Base-by-base conservation (phyloP, 2,113 vertebrate species). In the Camarhynchus parvulus region DNA sequence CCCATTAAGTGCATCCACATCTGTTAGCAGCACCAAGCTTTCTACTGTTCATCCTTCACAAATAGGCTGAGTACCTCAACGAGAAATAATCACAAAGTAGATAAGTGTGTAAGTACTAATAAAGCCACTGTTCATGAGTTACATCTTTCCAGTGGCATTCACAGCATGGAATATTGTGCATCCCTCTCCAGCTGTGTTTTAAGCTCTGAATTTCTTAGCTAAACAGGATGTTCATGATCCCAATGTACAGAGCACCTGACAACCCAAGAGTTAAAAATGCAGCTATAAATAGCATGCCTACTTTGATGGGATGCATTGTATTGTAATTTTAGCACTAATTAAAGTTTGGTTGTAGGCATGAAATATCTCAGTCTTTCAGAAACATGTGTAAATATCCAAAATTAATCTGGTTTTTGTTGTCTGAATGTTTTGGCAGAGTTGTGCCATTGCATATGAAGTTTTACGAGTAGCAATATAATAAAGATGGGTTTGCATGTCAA, bases 261-360 rank as follows among this genome's bases (percentile, higher is more conserved):
- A 2, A 87, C 25, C 3, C 5, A 92, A 66, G 83, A 92, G 83
- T 96, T 90, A 96, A 94, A 82, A 50, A 47, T 9, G 16, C 25
- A 76, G 52, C 41, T 83, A 70, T 83, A 83, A 95, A 87, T 87
- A 87, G 15, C 59, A 58, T 25, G 41, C 56, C 9, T 84, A 8
- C 46, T 93, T 96, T 90, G 83, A 87, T 90, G 53, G 44, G 62
- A 46, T 46, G 49, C 31, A 87, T 83, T 94, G 63, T 80, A 52
- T 66, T 92, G 42, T 77, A 87, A 89, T 94, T 92, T 86, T 86
- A 95, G 42, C 55, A 73, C 68, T 96, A 94, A 95, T 95, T 97
- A 90, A 96, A 92, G 44, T 85, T 89, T 78, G 44, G 86, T 94
- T 88, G 58, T 92, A 86, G 92, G 82, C 87, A 88, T 76, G 62